phyloP scores from a whole-genome alignment of 2,888 invertebrate species.

The Ichneumoninae sp. region DNA sequence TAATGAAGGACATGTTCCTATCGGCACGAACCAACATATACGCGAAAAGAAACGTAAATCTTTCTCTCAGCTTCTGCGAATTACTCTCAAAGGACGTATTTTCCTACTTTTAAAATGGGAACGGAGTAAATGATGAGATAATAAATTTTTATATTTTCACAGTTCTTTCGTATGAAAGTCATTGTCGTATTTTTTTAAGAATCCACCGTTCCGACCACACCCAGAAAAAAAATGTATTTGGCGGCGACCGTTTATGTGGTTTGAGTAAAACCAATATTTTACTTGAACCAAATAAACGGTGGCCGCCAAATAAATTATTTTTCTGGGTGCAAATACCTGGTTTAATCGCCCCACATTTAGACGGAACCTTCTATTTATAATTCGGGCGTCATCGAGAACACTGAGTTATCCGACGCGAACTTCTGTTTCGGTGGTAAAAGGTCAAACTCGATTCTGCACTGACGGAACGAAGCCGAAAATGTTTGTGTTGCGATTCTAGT shows the following conservation, averaged over 20 bases:
- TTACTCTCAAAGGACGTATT: constrained; percentile 31
- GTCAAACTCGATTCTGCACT: constrained; percentile 30
- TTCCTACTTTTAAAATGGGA: neutral
- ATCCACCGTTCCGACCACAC: neutral
- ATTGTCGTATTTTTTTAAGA: neutral
- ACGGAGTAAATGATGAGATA: neutral
- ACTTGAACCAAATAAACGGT: too few relatives aligned
- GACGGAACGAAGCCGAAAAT: constrained; percentile 32
- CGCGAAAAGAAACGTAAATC: constrained; percentile 2
- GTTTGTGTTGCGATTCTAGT: constrained; percentile 20
- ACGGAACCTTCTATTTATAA: constrained; percentile 42
- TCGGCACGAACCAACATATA: constrained; percentile 64
- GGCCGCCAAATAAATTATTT: too few relatives aligned
- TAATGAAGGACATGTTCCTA: constrained; percentile 73
- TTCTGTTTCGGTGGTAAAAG: constrained; percentile 45
- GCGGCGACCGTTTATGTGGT: too few relatives aligned
- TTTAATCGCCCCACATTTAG: constrained; percentile 43
- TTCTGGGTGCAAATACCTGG: neutral
- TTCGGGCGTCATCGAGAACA: constrained; percentile 26
- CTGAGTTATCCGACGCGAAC: constrained; percentile 38
- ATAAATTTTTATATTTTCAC: neutral
- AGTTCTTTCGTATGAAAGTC: neutral
- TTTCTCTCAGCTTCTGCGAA: constrained; percentile 33
- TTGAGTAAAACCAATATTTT: too few relatives aligned
- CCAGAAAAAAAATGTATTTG: too few relatives aligned